phyloP scores from a whole-genome alignment of 92 coral and sea anemone species.

The Epizoanthus ramosus region DNA sequence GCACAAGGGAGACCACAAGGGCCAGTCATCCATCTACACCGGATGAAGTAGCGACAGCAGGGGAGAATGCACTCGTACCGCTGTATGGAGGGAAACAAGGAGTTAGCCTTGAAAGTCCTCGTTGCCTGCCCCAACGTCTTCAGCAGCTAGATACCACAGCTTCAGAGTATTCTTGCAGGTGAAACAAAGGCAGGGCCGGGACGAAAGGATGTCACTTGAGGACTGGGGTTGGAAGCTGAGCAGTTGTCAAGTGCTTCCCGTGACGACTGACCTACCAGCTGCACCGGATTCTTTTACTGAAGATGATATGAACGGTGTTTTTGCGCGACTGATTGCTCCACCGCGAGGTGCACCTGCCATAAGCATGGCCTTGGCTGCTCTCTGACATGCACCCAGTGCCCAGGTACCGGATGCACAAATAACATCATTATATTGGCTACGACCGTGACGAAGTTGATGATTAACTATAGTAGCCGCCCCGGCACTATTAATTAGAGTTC shows the following conservation, averaged over 20 bases:
- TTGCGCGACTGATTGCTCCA: slow-evolving; percentile 55
- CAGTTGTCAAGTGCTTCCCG: slow-evolving; percentile 29
- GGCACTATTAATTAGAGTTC: background rate
- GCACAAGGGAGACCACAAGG: no score
- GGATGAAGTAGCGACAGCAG: slow-evolving; percentile 2
- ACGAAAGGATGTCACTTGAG: slow-evolving; percentile 5
- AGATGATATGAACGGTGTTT: slow-evolving; percentile 52
- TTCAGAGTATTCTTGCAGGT: slow-evolving; percentile 21
- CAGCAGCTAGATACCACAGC: slow-evolving; percentile 32
- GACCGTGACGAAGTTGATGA: no score
- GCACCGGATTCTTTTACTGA: slow-evolving; percentile 55
- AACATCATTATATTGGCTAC: no score
- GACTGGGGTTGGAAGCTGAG: slow-evolving; percentile 52
- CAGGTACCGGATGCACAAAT: slow-evolving; percentile 58
- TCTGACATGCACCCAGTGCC: slow-evolving; percentile 62
- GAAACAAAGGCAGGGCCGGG: slow-evolving; percentile 51
- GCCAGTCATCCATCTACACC: no score
- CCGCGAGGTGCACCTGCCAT: slow-evolving; percentile 56
- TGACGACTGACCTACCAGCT: slow-evolving; percentile 49
- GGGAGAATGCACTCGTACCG: slow-evolving; percentile 31
- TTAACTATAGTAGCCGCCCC: no score
- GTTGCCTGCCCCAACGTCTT: slow-evolving; percentile 13
- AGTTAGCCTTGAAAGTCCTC: background rate
- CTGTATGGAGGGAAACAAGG: slow-evolving; percentile 32
- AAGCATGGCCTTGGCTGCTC: slow-evolving; percentile 66